phyloP scores from a whole-genome alignment of 23 tunicate genomes.

The Ascidia mentula region DNA sequence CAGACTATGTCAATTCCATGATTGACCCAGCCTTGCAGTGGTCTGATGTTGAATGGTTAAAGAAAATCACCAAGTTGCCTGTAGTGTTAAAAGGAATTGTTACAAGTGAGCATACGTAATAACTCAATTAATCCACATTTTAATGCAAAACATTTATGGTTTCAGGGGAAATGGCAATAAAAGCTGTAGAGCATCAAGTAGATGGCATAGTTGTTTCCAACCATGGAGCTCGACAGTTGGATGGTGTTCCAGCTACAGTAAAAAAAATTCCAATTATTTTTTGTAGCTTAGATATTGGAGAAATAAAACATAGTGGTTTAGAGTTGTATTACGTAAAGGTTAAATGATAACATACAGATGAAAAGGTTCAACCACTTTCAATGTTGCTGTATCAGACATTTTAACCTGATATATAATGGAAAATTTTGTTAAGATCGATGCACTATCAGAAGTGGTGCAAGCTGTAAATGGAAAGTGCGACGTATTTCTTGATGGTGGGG shows the following conservation, averaged over 20 bases:
- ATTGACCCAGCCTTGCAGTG: constrained; percentile 62
- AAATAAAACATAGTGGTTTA: too few species aligned
- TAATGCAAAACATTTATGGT: neutral
- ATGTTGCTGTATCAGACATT: too few species aligned
- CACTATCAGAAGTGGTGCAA: constrained; percentile 60
- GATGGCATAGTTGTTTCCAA: constrained; percentile 75
- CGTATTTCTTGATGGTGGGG: constrained; percentile 77
- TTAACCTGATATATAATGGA: too few species aligned
- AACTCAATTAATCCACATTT: too few species aligned
- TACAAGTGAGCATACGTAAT: constrained; percentile 44
- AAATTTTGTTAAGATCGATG: constrained; percentile 43
- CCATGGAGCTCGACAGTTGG: constrained; percentile 81
- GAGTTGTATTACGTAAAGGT: too few species aligned
- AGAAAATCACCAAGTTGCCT: constrained; percentile 55
- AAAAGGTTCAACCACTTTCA: too few species aligned
- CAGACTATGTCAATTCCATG: constrained; percentile 34
- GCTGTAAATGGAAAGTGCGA: constrained; percentile 70
- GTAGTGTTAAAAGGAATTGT: constrained; percentile 69
- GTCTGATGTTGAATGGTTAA: constrained; percentile 74
- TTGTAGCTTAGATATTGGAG: too few species aligned
- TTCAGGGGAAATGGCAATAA: constrained; percentile 63
- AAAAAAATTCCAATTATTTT: neutral
- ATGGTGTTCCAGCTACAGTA: constrained; percentile 77
- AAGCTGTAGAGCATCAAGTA: constrained; percentile 42
- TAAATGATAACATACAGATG: too few species aligned